These are phyloP conservation scores for Halcyon badia DNA, from an alignment of 2,797 vertebrate species.

Conservation along the genomic window DNA sequence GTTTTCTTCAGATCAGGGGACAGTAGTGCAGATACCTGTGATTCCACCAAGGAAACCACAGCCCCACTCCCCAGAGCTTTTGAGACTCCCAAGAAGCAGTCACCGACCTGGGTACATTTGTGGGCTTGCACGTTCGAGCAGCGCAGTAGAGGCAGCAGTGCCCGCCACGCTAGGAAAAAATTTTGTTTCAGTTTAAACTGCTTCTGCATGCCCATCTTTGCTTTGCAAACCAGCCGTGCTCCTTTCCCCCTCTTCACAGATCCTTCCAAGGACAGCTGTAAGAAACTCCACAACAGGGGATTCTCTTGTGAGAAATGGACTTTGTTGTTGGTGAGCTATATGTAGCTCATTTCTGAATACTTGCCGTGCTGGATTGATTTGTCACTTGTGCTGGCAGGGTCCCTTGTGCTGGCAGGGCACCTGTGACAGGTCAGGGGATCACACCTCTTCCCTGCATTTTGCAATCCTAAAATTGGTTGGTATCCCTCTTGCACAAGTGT, in stretches of 20 bases:
- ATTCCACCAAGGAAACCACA: not conserved
- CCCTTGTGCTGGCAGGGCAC: not conserved
- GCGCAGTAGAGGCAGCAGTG: not conserved
- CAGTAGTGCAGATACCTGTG: not conserved
- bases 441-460: not conserved
- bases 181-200: not conserved
- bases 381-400: not conserved
- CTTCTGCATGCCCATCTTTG: not conserved
- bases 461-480: not conserved
- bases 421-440: not conserved
- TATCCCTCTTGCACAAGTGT: not conserved
- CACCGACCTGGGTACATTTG: not conserved
- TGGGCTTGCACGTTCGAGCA: not conserved
- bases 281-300: not conserved
- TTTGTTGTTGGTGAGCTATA: not conserved
- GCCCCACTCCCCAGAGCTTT: not conserved
- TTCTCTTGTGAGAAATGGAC: not conserved
- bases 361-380: not conserved
- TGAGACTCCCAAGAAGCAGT: not conserved
- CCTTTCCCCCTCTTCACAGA: not conserved
- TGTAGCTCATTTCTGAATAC: not conserved
- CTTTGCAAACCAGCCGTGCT: not conserved
- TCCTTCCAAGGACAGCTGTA: not conserved
- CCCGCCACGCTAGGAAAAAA: not conserved
- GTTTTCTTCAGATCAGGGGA: not conserved